Percentiles rank a stretch among this genome's conserved stretches.
These are phyloP conservation scores for Nemoura dubitans DNA, from an alignment of 2,888 invertebrate genomes.

Conservation along the genomic window DNA sequence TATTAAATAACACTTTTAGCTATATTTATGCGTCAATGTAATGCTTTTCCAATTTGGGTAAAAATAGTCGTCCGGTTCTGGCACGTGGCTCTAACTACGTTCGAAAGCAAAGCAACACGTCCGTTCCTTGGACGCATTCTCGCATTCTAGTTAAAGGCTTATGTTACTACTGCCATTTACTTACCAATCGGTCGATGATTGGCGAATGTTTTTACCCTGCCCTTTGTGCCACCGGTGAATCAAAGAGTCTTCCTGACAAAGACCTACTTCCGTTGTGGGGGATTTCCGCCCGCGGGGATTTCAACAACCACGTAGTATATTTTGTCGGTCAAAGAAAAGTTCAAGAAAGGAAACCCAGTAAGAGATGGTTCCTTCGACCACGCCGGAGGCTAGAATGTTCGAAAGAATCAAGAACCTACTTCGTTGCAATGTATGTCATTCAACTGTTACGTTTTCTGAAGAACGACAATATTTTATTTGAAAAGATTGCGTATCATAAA, in stretches of 20 bases:
- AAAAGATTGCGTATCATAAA: background rate
- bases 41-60: no score
- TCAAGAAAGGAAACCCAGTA: background rate
- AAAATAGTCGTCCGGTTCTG: background rate
- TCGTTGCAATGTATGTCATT: background rate
- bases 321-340: constrained; percentile 3
- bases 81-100: background rate
- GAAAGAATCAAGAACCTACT: background rate
- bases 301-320: background rate
- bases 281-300: background rate
- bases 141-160: background rate
- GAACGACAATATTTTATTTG: background rate
- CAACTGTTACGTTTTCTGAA: background rate
- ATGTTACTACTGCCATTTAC: background rate
- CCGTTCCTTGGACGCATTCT: background rate
- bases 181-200: background rate
- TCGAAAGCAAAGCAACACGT: background rate
- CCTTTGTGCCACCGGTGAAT: background rate
- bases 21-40: no score
- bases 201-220: background rate
- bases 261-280: background rate
- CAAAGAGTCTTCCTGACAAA: constrained; percentile 7
- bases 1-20: no score
- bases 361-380: background rate
- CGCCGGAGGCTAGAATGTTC: background rate